Evolutionary conservation across 1,140 invertebrate species (phyloP).

Genomic region (Brachionus plicatilis): DNA sequence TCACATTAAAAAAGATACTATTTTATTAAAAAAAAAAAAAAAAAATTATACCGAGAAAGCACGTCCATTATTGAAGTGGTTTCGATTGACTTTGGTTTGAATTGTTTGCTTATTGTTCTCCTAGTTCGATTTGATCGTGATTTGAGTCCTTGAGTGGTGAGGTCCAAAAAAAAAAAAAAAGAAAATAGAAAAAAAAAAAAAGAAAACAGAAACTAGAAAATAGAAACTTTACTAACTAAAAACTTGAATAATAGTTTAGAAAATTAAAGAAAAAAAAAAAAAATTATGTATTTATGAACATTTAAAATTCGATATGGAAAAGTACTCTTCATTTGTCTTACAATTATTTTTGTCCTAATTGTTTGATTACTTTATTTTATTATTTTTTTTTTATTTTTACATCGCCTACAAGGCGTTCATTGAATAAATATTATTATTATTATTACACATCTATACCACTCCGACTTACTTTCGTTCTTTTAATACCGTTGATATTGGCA

Average conservation of each 20-base stretch:
- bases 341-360: too few species aligned
- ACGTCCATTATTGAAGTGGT: not conserved
- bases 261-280: too few species aligned
- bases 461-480: too few species aligned
- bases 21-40: not conserved
- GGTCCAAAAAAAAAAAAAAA: not conserved
- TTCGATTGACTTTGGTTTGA: not conserved
- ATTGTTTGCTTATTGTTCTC: not conserved
- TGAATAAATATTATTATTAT: too few species aligned
- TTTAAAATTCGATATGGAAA: not conserved
- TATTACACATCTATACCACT: too few species aligned
- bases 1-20: not conserved
- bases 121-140: not conserved
- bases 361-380: too few species aligned
- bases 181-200: not conserved
- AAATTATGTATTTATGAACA: not conserved
- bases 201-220: not conserved
- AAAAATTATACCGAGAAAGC: not conserved
- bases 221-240: too few species aligned
- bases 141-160: not conserved
- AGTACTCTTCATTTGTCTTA: not conserved
- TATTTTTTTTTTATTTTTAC: too few species aligned
- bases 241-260: too few species aligned
- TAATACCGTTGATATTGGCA: too few species aligned
- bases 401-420: too few species aligned